Conservation (phyloP, 2,113 vertebrate species). For the Plestiodon gilberti region DNA sequence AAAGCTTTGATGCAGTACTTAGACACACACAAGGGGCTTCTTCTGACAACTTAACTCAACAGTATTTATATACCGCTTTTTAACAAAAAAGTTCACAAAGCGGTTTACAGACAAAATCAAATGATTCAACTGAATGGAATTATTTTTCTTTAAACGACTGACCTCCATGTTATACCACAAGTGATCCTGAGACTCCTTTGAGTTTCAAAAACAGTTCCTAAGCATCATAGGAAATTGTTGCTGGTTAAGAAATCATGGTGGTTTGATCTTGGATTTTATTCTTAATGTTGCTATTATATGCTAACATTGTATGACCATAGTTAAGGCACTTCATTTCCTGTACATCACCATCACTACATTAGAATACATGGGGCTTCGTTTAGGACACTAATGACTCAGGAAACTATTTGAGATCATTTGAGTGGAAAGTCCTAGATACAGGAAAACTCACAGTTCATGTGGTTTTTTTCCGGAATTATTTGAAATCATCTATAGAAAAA, state of each 20-base stretch:
- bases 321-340: neutral
- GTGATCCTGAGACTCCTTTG: neutral
- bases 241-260: neutral
- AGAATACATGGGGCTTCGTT: neutral
- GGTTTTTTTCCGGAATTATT: neutral
- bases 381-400: neutral
- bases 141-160: no score
- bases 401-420: neutral
- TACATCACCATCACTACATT: neutral
- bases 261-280: neutral
- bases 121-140: no score
- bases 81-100: no score
- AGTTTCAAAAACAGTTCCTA: neutral
- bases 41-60: no score
- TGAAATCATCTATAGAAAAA: neutral
- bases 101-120: no score
- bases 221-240: no score
- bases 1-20: no score
- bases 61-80: no score
- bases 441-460: neutral
- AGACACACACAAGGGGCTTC: no score
- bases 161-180: neutral
- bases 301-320: neutral
- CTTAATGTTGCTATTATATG: neutral
- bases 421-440: neutral